phyloP scores from a whole-genome alignment of 1,140 invertebrate species.

The Habropoda laboriosa region DNA sequence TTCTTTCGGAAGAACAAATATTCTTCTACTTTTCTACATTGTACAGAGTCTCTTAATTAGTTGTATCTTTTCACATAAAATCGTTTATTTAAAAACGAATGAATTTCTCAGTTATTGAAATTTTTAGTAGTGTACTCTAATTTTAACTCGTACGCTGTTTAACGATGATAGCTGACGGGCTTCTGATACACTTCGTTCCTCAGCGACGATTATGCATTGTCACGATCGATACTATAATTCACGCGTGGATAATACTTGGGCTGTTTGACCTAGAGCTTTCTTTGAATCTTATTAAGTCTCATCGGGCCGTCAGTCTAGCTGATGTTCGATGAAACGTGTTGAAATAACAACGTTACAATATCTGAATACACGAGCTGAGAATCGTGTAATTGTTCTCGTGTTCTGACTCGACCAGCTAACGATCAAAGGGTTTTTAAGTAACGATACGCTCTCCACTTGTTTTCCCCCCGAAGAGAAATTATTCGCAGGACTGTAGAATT shows the following conservation, averaged over 20 bases:
- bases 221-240: neutral
- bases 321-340: constrained; percentile 19
- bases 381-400: too few relatives aligned
- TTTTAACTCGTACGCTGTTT: neutral
- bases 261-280: constrained; percentile 27
- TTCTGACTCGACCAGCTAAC: too few relatives aligned
- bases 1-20: too few relatives aligned
- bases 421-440: neutral
- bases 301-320: neutral
- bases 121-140: too few relatives aligned
- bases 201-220: neutral
- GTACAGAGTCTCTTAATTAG: too few relatives aligned
- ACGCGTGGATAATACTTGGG: constrained; percentile 6
- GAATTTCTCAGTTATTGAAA: too few relatives aligned
- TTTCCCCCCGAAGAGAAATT: neutral
- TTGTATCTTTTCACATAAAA: too few relatives aligned
- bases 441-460: too few relatives aligned
- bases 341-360: constrained; percentile 1
- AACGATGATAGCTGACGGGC: too few relatives aligned
- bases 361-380: too few relatives aligned
- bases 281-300: constrained; percentile 52
- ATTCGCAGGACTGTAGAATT: neutral
- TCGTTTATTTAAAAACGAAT: too few relatives aligned
- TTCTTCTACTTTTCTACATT: too few relatives aligned
- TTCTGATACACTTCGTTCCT: neutral